A percentile compares a stretch with the other conserved stretches of the same genome.
Conservation (phyloP, 2,888 invertebrate genomes). For the Caenorhabditis parvicauda region DNA sequence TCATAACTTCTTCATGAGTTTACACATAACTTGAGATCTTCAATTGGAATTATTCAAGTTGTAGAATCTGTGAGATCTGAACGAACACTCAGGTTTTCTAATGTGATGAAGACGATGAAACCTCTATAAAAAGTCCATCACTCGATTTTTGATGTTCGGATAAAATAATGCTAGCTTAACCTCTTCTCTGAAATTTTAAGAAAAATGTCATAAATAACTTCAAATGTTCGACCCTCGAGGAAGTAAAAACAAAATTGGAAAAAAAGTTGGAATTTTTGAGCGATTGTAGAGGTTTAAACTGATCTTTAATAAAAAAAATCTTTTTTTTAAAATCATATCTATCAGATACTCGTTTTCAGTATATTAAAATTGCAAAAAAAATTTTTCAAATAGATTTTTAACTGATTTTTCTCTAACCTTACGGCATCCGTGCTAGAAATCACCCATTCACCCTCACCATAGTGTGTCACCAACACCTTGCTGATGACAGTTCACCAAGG, state of each 20-base stretch:
- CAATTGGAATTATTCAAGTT: too few relatives aligned
- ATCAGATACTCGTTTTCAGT: too few relatives aligned
- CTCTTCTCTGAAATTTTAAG: not conserved
- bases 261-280: not conserved
- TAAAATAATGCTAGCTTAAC: constrained; percentile 3
- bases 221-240: not conserved
- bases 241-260: not conserved
- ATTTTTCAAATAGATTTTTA: not conserved
- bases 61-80: too few relatives aligned
- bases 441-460: too few relatives aligned
- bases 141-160: not conserved
- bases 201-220: not conserved
- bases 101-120: too few relatives aligned
- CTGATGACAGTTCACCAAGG: too few relatives aligned
- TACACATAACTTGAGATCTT: too few relatives aligned
- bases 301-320: not conserved
- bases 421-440: too few relatives aligned
- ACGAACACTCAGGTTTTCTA: too few relatives aligned
- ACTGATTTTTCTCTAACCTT: not conserved
- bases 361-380: not conserved
- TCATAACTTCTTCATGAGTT: too few relatives aligned
- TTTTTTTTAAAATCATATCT: not conserved
- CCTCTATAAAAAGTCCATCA: too few relatives aligned
- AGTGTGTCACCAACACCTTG: too few relatives aligned
- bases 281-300: not conserved